Base-by-base conservation (phyloP, 30 jellyfish, hydroid and myxozoan species). In the Chrysaora quinquecirrha region DNA sequence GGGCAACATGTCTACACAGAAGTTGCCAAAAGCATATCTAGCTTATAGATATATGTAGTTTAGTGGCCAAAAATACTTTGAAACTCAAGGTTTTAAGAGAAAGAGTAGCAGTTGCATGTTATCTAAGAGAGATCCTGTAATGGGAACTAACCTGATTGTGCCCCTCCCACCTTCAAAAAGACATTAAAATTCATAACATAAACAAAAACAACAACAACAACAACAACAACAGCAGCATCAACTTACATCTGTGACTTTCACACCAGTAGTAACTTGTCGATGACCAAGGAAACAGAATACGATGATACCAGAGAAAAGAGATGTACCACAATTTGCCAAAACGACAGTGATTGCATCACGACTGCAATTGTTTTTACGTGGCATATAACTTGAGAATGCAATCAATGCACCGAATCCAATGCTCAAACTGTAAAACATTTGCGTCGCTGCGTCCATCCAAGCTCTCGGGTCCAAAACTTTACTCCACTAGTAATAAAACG, bases 361-460 rank as follows among this genome's bases (percentile, higher is more conserved):
- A 30, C 46, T 79, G 88, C 97, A 92, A 43, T 92, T 92, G 80
- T 92, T 92, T 80, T 87, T 92, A 48, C 96, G 70, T 24, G 98
- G 98, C 98, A 92, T 92, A 89, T 92, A 92, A 75, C 98, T 92
- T 20, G 98, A 78, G 60, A 92, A 92, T 7, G 98, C 98, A 30
- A 92, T 92, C 89, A 92, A 82, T 48, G 98, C 98, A 71, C 98
- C 98, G 61, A 92, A 92, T 0, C 98, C 98, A 63, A 92, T 73
- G 63, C 98, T 92, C 4, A 92, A 72, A 73, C 98, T 92, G 88
- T 92, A 92, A 75, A 92, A 92, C 91, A 92, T 92, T 65, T 92
- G 98, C 16, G 98, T 92, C 31, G 98, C 98, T 0, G 98, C 98
- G 48, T 92, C 98, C 98, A 92, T 92, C 98, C 98, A 92, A 0